Evolutionary conservation across 2,888 invertebrate genomes (phyloP).

Genomic region (Phortica okadai): DNA sequence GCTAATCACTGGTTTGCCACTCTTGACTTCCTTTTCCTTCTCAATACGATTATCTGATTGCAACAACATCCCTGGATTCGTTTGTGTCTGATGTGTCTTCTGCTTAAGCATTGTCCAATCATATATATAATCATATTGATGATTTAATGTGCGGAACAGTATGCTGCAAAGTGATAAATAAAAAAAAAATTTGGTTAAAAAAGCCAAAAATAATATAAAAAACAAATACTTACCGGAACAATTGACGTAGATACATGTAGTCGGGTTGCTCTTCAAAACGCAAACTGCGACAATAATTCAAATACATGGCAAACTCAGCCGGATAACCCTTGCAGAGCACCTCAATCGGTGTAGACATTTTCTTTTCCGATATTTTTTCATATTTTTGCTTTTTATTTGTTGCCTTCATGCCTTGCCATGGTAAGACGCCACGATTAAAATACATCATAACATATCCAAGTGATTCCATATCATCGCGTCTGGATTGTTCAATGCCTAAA

Average conservation of each 20-base stretch:
- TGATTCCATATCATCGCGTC: conserved; percentile 98
- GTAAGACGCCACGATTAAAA: conserved; percentile 93
- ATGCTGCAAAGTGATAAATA: conserved; percentile 85
- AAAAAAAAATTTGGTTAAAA: background rate
- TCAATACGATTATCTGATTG: conserved; percentile 49
- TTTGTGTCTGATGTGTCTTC: conserved; percentile 77
- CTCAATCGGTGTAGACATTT: conserved; percentile 98
- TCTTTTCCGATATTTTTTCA: conserved; percentile 98
- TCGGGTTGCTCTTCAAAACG: conserved; percentile 98
- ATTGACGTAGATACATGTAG: conserved; percentile 98
- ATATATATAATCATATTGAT: conserved; percentile 98
- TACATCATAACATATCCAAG: conserved; percentile 99
- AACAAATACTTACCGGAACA: conserved; percentile 71
- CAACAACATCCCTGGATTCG: conserved; percentile 51
- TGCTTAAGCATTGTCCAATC: conserved; percentile 99
- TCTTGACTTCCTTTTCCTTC: conserved; percentile 53
- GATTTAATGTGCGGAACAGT: conserved; percentile 97
- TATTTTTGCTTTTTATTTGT: conserved; percentile 99
- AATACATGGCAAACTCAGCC: conserved; percentile 98
- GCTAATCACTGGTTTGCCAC: conserved; percentile 52
- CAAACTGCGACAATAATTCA: conserved; percentile 98
- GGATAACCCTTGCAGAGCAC: conserved; percentile 98
- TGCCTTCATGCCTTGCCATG: conserved; percentile 98
- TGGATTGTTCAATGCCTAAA: conserved; percentile 97
- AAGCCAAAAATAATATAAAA: conserved; percentile 1